These are phyloP conservation scores for Aplysia californica DNA, from an alignment of 1,140 invertebrate species.

Conservation along the genomic window DNA sequence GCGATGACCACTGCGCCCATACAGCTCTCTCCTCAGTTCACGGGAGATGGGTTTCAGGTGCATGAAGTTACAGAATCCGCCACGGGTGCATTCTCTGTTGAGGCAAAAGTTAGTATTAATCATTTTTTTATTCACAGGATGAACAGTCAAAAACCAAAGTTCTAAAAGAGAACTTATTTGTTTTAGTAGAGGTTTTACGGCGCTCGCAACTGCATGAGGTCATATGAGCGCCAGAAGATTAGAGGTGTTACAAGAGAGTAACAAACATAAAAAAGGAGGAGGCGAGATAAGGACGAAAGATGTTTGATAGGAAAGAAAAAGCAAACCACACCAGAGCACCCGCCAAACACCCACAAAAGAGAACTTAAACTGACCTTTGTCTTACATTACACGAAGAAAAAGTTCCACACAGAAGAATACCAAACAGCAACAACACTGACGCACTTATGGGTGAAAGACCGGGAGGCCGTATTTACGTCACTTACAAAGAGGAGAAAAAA, in stretches of 20 bases:
- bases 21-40: conserved; percentile 84
- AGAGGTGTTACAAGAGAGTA: too few species aligned
- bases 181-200: too few species aligned
- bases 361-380: background rate
- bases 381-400: background rate
- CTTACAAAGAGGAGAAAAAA: background rate
- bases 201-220: too few species aligned
- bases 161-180: too few species aligned
- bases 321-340: too few species aligned
- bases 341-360: too few species aligned
- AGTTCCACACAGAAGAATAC: background rate
- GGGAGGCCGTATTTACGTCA: too few species aligned
- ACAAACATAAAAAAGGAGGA: too few species aligned
- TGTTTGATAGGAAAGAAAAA: too few species aligned
- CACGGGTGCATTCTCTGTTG: conserved; percentile 91
- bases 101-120: conserved; percentile 11
- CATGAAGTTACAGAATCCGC: conserved; percentile 99
- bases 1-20: conserved; percentile 70
- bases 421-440: background rate
- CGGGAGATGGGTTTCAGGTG: conserved; percentile 98
- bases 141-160: background rate
- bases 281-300: too few species aligned
- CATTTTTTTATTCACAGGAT: background rate
- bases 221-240: too few species aligned
- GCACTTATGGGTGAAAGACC: background rate